phyloP scores from a whole-genome alignment of 2,113 vertebrate genomes.

The Chloroceryle aenea region DNA sequence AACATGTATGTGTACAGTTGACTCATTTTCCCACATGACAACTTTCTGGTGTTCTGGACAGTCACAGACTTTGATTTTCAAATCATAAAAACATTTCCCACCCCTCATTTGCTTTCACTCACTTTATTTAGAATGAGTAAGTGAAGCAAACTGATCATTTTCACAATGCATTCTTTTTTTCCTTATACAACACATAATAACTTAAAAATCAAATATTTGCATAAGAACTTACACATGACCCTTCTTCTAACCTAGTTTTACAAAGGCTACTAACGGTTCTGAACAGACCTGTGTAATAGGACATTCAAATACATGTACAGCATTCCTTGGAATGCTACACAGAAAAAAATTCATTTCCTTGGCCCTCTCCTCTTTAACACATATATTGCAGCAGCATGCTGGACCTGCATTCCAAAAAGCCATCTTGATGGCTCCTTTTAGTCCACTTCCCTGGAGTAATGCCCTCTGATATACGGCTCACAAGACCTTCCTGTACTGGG shows the following conservation, averaged over 20 bases:
- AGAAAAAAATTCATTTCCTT: not conserved
- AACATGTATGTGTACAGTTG: not conserved
- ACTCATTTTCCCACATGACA: not conserved
- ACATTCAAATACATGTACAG: not conserved
- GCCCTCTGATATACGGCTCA: not conserved
- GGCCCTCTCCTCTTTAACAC: not conserved
- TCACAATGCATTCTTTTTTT: not conserved
- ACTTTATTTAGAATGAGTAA: not conserved
- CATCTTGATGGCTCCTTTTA: not conserved
- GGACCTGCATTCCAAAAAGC: not conserved
- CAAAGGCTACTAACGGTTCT: not conserved
- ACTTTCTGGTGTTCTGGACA: not conserved
- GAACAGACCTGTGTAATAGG: fast-evolving
- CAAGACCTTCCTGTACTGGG: not conserved
- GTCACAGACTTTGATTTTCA: not conserved
- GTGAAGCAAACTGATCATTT: not conserved
- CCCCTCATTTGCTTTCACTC: not conserved
- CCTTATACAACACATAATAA: not conserved
- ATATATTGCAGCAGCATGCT: not conserved
- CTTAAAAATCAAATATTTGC: not conserved
- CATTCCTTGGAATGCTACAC: not conserved
- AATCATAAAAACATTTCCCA: not conserved
- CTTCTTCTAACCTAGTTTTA: not conserved
- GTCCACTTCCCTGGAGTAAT: not conserved
- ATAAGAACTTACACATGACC: not conserved